Evolutionary conservation across 2,113 vertebrate genomes (phyloP), one percentile per base, ranked within the genome.

Genomic region (Callionymus lyra): DNA sequence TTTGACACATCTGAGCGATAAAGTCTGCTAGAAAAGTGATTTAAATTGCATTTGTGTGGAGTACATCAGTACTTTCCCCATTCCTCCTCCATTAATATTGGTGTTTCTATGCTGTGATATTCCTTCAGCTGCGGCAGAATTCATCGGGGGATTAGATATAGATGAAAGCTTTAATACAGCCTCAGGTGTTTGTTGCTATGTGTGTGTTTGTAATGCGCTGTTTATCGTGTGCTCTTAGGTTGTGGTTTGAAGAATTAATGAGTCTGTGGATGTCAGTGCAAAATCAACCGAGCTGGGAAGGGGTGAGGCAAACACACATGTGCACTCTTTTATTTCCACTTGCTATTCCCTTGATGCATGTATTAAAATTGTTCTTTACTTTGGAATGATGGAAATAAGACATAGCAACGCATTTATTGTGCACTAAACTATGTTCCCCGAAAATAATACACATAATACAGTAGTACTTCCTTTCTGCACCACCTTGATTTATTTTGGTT

Each of bases 201-300:
- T 18, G 34, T 38, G 38, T 51, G 33, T 42, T 35, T 50, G 13
- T 52, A 18, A 65, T 39, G 4, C 27, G 55, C n/a, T 60, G 21
- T 19, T 54, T 11, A 34, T 10, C 41, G 3, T 47, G 39, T 60
- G 14, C 58, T 72, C 65, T 53, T 81, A 96, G 91, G 72, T 88
- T 96, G 75, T 94, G 92, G 93, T 91, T 94, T 85, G 86, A 89
- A 77, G 93, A 97, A 71, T 78, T 95, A 61, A 88, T 94, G 77
- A 85, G 74, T 75, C 86, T 95, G 68, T 95, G 91, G 90, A 77
- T 86, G 72, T 89, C 92, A 1, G 86, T 97, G 70, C 93, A 97
- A 70, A 97, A 94, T 84, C 92, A 93, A 78, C 92, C 92, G 12
- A 90, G 90, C 36, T 97, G 92, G 93, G 93, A 96, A 80, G 91